Evolutionary conservation across 2,888 invertebrate species (phyloP).

Genomic region (Terebella lapidaria): DNA sequence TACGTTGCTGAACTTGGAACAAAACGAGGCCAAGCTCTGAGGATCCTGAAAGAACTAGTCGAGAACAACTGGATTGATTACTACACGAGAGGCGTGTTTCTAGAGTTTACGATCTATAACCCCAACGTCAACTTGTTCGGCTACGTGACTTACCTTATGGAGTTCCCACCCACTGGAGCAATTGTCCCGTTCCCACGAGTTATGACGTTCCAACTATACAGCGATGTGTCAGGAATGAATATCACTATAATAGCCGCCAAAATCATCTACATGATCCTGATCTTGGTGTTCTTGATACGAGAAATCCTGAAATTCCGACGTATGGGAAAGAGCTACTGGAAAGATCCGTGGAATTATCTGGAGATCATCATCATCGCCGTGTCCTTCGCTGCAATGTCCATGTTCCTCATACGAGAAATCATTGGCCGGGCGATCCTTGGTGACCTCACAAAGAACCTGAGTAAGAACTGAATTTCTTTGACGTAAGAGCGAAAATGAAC

Average conservation of each 20-base stretch:
- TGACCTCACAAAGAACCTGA: slow-evolving; percentile 2
- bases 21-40: slow-evolving; percentile 9
- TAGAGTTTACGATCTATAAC: slow-evolving; percentile 29
- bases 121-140: slow-evolving; percentile 36
- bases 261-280: slow-evolving; percentile 18
- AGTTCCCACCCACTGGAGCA: slow-evolving; percentile 41
- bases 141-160: slow-evolving; percentile 33
- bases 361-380: slow-evolving; percentile 41
- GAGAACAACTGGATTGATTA: slow-evolving; percentile 22
- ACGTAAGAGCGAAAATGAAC: neutral
- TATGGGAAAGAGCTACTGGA: slow-evolving; percentile 26
- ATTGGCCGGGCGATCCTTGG: slow-evolving; percentile 2
- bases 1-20: slow-evolving; percentile 23
- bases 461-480: slow-evolving; percentile 6
- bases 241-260: slow-evolving; percentile 8
- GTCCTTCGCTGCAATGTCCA: slow-evolving; percentile 41
- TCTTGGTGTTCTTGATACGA: slow-evolving; percentile 19
- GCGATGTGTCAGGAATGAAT: slow-evolving; percentile 9
- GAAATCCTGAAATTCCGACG: slow-evolving; percentile 14
- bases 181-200: slow-evolving; percentile 28
- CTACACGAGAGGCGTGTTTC: slow-evolving; percentile 23
- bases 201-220: slow-evolving; percentile 24
- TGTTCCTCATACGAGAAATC: slow-evolving; percentile 19
- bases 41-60: slow-evolving; percentile 7
- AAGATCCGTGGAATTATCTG: slow-evolving; percentile 41